phyloP scores from a whole-genome alignment of 1,140 invertebrate genomes.

The Drosophila seguyi region DNA sequence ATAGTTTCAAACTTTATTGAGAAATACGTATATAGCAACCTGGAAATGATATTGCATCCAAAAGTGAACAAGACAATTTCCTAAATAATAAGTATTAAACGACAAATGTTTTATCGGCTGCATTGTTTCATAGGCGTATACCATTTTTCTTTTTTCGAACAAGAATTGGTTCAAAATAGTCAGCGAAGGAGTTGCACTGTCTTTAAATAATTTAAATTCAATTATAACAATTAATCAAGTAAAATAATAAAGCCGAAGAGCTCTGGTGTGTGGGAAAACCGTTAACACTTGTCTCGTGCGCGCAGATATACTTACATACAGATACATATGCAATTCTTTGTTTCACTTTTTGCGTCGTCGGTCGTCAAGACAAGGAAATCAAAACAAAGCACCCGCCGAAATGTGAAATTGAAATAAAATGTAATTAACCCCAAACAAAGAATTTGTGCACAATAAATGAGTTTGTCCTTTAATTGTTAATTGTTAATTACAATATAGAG shows the following conservation, averaged over 20 bases:
- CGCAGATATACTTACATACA: slow-evolving; percentile 7
- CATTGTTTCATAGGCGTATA: too few relatives aligned
- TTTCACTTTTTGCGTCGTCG: slow-evolving; percentile 16
- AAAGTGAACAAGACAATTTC: too few relatives aligned
- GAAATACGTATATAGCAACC: too few relatives aligned
- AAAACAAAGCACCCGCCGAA: slow-evolving; percentile 35
- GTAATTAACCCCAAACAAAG: slow-evolving; percentile 20
- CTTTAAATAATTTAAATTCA: slow-evolving; percentile 28
- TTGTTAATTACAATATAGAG: too few relatives aligned
- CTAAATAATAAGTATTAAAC: neutral
- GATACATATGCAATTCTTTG: slow-evolving; percentile 52
- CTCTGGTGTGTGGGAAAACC: neutral
- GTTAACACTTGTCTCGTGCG: slow-evolving; percentile 18
- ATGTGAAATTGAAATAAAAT: slow-evolving; percentile 35
- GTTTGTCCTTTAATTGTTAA: too few relatives aligned
- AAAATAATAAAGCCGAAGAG: neutral
- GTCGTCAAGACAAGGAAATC: slow-evolving; percentile 27
- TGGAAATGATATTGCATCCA: too few relatives aligned
- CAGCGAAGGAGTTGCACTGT: slow-evolving; percentile 10
- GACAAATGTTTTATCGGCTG: neutral
- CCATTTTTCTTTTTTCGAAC: too few relatives aligned
- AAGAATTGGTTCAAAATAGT: too few relatives aligned
- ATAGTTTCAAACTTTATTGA: too few relatives aligned
- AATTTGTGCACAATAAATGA: neutral
- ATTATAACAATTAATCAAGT: slow-evolving; percentile 24